These are phyloP conservation scores for Dromiciops gliroides DNA, from an alignment of 2,113 vertebrate genomes.

Conservation along the genomic window DNA sequence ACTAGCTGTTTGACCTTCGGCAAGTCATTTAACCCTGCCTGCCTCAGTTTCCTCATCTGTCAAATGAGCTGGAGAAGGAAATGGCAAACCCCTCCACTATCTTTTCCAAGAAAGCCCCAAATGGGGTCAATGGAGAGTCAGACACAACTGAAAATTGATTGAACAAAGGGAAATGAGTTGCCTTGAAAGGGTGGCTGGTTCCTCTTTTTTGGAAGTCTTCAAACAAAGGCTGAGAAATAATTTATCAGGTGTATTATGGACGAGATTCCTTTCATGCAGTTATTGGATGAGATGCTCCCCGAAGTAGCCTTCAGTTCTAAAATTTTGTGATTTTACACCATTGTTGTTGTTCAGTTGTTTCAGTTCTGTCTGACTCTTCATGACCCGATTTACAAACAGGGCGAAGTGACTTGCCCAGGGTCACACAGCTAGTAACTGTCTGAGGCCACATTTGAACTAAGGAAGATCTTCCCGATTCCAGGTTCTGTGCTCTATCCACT, in stretches of 20 bases:
- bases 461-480: too few relatives aligned
- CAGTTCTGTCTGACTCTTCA: too few relatives aligned
- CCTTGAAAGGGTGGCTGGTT: not conserved
- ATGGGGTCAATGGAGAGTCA: not conserved
- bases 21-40: not conserved
- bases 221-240: not conserved
- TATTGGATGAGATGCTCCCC: not conserved
- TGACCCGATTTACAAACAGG: too few relatives aligned
- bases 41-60: not conserved
- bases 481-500: too few relatives aligned
- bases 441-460: too few relatives aligned
- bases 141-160: not conserved
- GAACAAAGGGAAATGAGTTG: not conserved
- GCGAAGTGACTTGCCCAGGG: too few relatives aligned
- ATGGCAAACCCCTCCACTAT: not conserved
- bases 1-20: not conserved
- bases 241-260: not conserved
- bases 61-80: not conserved
- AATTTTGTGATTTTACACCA: too few relatives aligned
- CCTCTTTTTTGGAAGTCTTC: not conserved
- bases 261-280: not conserved
- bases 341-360: too few relatives aligned
- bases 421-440: too few relatives aligned
- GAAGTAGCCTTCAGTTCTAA: too few relatives aligned
- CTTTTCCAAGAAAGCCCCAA: not conserved